Percentiles rank a stretch among this genome's conserved stretches.
Evolutionary conservation across 2,113 vertebrate species (phyloP).

Genomic region (Spheniscus mendiculus): DNA sequence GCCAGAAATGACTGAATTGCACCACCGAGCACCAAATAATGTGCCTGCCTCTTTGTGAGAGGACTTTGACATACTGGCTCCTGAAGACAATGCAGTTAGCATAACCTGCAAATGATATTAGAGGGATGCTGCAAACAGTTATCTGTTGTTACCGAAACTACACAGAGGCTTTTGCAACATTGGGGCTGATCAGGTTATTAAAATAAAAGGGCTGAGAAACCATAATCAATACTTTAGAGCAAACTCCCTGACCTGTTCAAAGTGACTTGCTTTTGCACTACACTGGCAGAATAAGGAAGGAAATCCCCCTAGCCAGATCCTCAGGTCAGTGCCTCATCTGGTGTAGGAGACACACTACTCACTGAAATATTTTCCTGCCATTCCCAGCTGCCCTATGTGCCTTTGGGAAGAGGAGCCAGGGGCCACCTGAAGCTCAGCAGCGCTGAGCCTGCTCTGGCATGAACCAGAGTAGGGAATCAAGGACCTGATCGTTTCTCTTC

Average conservation of each 20-base stretch:
- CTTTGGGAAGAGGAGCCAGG: neutral
- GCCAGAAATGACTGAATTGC: neutral
- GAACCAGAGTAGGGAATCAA: neutral
- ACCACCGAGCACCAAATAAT: neutral
- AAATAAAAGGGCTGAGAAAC: neutral
- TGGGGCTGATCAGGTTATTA: neutral
- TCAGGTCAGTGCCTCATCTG: neutral
- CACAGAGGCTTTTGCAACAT: neutral
- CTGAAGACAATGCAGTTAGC: neutral
- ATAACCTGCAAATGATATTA: neutral
- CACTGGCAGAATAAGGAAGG: neutral
- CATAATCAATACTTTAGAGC: neutral
- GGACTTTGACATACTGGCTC: neutral
- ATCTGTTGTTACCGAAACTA: neutral
- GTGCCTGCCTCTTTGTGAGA: neutral
- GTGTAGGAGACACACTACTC: neutral
- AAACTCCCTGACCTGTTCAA: neutral
- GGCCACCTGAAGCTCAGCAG: neutral
- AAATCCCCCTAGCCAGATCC: neutral
- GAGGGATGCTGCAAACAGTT: neutral
- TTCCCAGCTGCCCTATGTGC: neutral
- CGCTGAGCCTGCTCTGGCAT: neutral
- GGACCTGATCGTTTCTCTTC: rapidly evolving
- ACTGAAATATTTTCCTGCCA: neutral
- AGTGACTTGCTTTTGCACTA: neutral